Evolutionary conservation across 2,113 vertebrate genomes (phyloP).

Genomic region (Platycercus adscitus): DNA sequence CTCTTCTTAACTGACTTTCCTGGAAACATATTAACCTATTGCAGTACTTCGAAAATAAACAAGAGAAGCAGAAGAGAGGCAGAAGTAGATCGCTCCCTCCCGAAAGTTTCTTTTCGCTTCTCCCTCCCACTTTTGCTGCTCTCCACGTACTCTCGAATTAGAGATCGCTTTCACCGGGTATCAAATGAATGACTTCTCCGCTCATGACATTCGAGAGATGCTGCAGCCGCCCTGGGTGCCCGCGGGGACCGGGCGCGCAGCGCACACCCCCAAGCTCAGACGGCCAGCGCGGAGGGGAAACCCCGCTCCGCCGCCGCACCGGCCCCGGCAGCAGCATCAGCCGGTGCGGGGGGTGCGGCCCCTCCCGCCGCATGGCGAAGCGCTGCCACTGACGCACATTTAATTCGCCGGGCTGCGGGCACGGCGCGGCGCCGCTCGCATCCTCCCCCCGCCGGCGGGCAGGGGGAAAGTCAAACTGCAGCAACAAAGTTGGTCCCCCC

Average conservation of each 20-base stretch:
- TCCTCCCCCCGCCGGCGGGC: not conserved
- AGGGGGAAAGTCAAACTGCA: constrained; percentile 43
- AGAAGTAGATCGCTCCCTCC: not conserved
- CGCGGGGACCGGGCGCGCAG: not conserved
- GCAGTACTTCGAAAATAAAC: not conserved
- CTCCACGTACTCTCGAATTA: not conserved
- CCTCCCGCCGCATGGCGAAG: constrained; percentile 7
- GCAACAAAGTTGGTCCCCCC: constrained; percentile 71
- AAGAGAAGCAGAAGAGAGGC: not conserved
- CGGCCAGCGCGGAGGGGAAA: not conserved
- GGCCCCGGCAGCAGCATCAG: not conserved
- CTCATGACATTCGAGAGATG: not conserved
- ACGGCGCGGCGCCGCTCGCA: constrained; percentile 19
- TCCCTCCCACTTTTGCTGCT: not conserved
- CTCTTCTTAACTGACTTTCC: not conserved
- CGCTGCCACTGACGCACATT: constrained; percentile 74
- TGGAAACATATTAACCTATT: not conserved
- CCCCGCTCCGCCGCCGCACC: not conserved
- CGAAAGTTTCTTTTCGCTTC: constrained; percentile 30
- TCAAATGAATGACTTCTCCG: constrained; percentile 9
- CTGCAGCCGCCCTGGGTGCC: not conserved
- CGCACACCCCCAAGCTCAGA: not conserved
- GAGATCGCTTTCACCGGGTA: not conserved
- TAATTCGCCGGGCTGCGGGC: constrained; percentile 60
- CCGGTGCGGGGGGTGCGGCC: not conserved